phyloP scores from a whole-genome alignment of 2,888 invertebrate species.

The Lobophora halterata region DNA sequence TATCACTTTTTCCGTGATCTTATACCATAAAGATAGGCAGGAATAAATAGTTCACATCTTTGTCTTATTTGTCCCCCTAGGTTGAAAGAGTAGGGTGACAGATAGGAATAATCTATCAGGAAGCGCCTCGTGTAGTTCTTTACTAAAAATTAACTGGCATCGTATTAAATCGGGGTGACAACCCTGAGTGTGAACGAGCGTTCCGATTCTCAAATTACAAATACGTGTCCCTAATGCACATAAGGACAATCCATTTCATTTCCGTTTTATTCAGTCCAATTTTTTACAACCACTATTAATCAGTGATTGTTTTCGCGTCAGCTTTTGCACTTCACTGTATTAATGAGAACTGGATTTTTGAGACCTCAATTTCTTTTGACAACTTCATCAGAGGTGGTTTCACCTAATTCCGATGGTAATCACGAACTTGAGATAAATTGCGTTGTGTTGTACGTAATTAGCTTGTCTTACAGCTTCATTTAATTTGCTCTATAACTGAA shows the following conservation, averaged over 20 bases:
- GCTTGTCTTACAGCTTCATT: conserved; percentile 27
- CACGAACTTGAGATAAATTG: conserved; percentile 64
- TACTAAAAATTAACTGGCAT: too few species aligned
- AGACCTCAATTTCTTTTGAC: conserved; percentile 48
- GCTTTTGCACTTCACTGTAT: conserved; percentile 74
- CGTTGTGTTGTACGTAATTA: conserved; percentile 52
- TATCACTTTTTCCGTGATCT: too few species aligned
- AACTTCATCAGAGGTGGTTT: conserved; percentile 47
- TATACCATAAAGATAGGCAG: too few species aligned
- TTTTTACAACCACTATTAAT: conserved; percentile 63
- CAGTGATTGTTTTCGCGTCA: conserved; percentile 72
- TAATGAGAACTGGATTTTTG: conserved; percentile 58
- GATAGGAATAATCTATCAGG: too few species aligned
- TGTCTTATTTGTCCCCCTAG: too few species aligned
- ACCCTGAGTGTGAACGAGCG: conserved; percentile 34
- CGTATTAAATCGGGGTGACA: conserved; percentile 24
- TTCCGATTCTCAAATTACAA: conserved; percentile 33
- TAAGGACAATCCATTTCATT: conserved; percentile 51
- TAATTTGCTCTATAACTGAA: conserved; percentile 22
- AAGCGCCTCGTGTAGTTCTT: too few species aligned
- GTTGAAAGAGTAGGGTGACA: too few species aligned
- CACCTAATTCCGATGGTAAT: conserved; percentile 71
- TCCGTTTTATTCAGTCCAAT: conserved; percentile 51
- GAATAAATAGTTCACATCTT: too few species aligned
- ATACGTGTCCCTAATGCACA: conserved; percentile 57